Conservation (phyloP, 2,888 invertebrate species). For the Panzeria rudis region DNA sequence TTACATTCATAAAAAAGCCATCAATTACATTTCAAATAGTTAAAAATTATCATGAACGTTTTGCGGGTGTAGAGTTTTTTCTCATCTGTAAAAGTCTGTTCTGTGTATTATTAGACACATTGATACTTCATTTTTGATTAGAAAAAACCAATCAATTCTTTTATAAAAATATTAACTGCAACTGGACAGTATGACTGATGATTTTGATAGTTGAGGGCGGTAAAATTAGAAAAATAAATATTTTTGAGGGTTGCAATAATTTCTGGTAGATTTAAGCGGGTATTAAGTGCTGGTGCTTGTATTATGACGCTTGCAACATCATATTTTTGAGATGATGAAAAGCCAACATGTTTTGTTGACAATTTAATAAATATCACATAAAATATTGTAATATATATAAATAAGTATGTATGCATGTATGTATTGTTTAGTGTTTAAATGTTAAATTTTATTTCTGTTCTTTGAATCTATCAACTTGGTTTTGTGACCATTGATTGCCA, state of each 20-base stretch:
- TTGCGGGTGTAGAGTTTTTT: constrained; percentile 28
- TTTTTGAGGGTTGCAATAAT: constrained; percentile 44
- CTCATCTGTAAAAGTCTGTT: neutral
- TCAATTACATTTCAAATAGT: constrained; percentile 42
- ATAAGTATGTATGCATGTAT: too few species aligned
- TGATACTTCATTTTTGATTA: neutral
- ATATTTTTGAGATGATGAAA: constrained; percentile 24
- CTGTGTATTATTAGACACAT: neutral
- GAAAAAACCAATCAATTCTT: constrained; percentile 26
- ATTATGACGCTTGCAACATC: constrained; percentile 1
- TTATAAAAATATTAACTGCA: neutral
- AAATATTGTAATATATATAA: neutral
- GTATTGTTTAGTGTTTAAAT: too few species aligned
- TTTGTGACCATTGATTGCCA: too few species aligned
- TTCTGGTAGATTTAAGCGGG: constrained; percentile 31
- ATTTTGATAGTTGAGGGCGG: neutral
- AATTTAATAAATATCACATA: constrained; percentile 75
- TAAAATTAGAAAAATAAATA: constrained; percentile 3
- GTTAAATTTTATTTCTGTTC: too few species aligned
- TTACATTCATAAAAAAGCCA: constrained; percentile 17
- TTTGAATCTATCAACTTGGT: too few species aligned
- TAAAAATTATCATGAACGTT: neutral
- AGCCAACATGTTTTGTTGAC: constrained; percentile 76
- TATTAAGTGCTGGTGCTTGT: constrained; percentile 45
- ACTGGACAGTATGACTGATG: constrained; percentile 56